phyloP scores from a whole-genome alignment of 2,113 vertebrate species.

The Deroptyus accipitrinus region DNA sequence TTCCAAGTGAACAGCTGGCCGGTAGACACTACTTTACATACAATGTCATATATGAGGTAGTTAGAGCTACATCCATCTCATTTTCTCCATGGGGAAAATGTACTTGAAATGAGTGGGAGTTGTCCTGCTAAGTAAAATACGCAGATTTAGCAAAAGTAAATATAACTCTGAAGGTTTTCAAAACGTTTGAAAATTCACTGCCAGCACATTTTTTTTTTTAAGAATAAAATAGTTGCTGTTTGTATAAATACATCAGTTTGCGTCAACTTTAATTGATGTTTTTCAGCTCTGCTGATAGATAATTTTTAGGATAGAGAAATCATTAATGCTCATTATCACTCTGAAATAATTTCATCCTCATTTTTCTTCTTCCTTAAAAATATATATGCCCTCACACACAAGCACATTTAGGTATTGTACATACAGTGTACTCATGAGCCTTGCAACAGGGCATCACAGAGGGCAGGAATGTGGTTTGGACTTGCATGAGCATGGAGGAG shows the following conservation, averaged over 20 bases:
- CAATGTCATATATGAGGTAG: neutral
- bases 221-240: neutral
- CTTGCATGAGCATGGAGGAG: neutral
- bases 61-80: neutral
- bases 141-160: neutral
- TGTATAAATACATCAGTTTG: neutral
- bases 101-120: neutral
- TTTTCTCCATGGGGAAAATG: neutral
- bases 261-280: neutral
- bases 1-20: neutral
- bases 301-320: neutral
- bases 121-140: neutral
- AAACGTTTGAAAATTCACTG: neutral
- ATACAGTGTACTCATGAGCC: neutral
- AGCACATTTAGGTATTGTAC: neutral
- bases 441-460: neutral
- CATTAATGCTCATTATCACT: neutral
- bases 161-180: neutral
- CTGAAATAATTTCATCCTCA: neutral
- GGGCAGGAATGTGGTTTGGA: neutral
- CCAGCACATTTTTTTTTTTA: neutral
- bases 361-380: neutral
- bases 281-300: neutral
- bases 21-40: neutral
- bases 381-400: accelerated